phyloP scores from a whole-genome alignment of 2,888 invertebrate species.

The Ceraclea dissimilis region DNA sequence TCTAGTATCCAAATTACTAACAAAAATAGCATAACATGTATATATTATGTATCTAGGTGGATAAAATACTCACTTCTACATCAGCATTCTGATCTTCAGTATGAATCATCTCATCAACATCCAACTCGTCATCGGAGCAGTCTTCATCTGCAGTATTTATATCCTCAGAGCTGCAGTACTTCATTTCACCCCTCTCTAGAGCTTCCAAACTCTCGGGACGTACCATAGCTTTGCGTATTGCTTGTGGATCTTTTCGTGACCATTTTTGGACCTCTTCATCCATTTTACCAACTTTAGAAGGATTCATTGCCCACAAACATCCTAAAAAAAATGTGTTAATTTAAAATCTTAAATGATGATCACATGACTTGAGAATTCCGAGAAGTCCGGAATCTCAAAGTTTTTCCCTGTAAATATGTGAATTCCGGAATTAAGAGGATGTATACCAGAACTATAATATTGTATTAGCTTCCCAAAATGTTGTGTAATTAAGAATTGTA shows the following conservation, averaged over 20 bases:
- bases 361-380: no score
- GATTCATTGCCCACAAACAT: constrained; percentile 96
- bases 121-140: constrained; percentile 47
- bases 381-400: no score
- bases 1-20: no score
- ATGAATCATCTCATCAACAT: constrained; percentile 43
- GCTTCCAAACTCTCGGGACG: constrained; percentile 82
- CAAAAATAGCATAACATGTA: no score
- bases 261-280: constrained; percentile 97
- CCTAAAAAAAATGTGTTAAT: no score
- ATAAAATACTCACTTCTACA: constrained; percentile 35
- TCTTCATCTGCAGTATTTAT: constrained; percentile 41
- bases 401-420: no score
- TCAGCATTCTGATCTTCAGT: constrained; percentile 41
- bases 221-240: constrained; percentile 89
- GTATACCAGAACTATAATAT: no score
- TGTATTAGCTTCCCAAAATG: no score
- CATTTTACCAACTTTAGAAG: constrained; percentile 91
- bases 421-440: no score
- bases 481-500: no score
- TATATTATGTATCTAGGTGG: no score
- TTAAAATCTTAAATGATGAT: no score
- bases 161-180: constrained; percentile 55
- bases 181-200: constrained; percentile 81
- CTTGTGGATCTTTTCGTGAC: constrained; percentile 90